phyloP scores from a whole-genome alignment of 2,113 vertebrate species.

The Phyllopteryx taeniolatus region DNA sequence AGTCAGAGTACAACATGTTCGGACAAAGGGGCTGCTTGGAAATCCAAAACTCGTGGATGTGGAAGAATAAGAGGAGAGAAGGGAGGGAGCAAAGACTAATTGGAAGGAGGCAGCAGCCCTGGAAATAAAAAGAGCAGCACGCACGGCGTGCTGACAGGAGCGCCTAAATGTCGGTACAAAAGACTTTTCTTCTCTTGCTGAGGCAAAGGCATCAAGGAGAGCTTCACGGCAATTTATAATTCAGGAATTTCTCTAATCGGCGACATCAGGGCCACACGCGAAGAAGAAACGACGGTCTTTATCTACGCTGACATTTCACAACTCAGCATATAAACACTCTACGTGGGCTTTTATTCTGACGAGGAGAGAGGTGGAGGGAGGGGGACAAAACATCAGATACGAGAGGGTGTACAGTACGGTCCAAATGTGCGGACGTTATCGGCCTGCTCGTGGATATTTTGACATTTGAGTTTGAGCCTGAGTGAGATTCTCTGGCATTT shows the following conservation, averaged over 20 bases:
- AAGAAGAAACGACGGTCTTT: conserved; percentile 15
- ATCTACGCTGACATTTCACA: conserved; percentile 16
- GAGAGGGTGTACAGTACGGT: background rate
- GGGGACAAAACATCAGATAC: background rate
- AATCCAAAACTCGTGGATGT: background rate
- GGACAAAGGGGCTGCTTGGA: background rate
- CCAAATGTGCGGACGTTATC: conserved; percentile 14
- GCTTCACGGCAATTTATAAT: conserved; percentile 16
- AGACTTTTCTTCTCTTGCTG: background rate
- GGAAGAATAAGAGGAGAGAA: background rate
- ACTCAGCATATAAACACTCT: conserved; percentile 6
- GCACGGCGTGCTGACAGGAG: background rate
- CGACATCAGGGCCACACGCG: background rate
- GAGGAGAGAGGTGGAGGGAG: background rate
- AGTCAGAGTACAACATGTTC: conserved; percentile 1
- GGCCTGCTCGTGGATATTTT: conserved; percentile 21
- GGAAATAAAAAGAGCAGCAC: conserved; percentile 2
- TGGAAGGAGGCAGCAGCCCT: background rate
- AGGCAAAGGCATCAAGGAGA: conserved; percentile 15
- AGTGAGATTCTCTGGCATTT: conserved; percentile 38
- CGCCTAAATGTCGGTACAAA: background rate
- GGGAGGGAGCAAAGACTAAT: background rate
- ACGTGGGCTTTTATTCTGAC: background rate
- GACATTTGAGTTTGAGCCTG: conserved; percentile 47
- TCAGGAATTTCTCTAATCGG: conserved; percentile 1